Percentiles rank a stretch among this genome's conserved stretches.
Evolutionary conservation across 2,113 vertebrate species (phyloP).

Genomic region (Calyptommatus sinebrachiatus): DNA sequence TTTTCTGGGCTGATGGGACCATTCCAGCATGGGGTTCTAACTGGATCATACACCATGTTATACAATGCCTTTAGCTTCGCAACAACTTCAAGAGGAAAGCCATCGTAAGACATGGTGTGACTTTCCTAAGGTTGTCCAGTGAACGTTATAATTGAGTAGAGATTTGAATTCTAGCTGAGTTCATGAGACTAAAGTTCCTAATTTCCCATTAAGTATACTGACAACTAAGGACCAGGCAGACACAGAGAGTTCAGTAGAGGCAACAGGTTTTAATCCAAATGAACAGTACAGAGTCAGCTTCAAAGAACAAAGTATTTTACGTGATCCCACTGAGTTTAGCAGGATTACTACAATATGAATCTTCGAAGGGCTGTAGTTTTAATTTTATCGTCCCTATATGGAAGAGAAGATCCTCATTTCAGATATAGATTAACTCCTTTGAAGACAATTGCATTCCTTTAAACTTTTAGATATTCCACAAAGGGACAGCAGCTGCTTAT

Average conservation of each 20-base stretch:
- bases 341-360: background rate
- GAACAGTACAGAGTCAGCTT: background rate
- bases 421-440: conserved; percentile 7
- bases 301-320: background rate
- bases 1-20: no score
- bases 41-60: no score
- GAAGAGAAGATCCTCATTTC: background rate
- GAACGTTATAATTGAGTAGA: no score
- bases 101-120: no score
- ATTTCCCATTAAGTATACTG: background rate
- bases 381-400: background rate
- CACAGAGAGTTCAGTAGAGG: background rate
- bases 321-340: background rate
- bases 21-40: no score
- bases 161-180: background rate
- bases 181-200: background rate
- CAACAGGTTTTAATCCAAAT: background rate
- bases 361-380: background rate
- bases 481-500: conserved; percentile 11
- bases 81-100: no score
- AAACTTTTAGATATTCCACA: background rate
- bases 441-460: background rate
- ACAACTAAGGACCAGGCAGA: no score
- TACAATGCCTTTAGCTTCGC: no score
- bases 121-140: no score